phyloP scores from a whole-genome alignment of 1,140 invertebrate genomes.

The Acromyrmex charruanus region DNA sequence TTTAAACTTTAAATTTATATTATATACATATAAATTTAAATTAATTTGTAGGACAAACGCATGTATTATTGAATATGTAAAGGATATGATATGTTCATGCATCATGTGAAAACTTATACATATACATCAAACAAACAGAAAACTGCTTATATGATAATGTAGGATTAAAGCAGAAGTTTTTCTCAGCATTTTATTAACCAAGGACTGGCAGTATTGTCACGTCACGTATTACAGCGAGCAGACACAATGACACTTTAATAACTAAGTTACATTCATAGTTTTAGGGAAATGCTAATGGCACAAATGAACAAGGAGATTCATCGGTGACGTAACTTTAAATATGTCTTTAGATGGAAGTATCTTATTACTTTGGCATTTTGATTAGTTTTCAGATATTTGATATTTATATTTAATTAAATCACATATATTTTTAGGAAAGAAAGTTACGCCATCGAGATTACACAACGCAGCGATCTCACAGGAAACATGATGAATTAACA shows the following conservation, averaged over 20 bases:
- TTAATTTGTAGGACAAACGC: not conserved
- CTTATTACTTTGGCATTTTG: slow-evolving; percentile 11
- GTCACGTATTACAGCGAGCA: slow-evolving; percentile 73
- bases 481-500: slow-evolving; percentile 36
- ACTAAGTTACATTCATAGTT: slow-evolving; percentile 65
- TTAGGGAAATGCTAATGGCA: slow-evolving; percentile 56
- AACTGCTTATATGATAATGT: slow-evolving; percentile 15
- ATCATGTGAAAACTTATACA: not conserved
- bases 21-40: not conserved
- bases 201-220: slow-evolving; percentile 78
- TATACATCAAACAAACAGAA: not conserved
- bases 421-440: not conserved
- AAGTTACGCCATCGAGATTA: slow-evolving; percentile 35
- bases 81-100: not conserved
- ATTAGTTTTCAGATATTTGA: not conserved
- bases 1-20: too few relatives aligned
- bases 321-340: slow-evolving; percentile 29
- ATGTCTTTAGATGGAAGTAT: not conserved
- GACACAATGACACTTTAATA: slow-evolving; percentile 69
- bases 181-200: slow-evolving; percentile 66
- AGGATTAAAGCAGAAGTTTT: slow-evolving; percentile 23
- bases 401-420: not conserved
- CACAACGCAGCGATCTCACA: slow-evolving; percentile 8
- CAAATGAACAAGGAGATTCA: slow-evolving; percentile 7
- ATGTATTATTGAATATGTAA: not conserved